Percentiles rank a stretch among this genome's conserved stretches.
Conservation (phyloP, 2,888 invertebrate genomes). For the Ochropacha duplaris region DNA sequence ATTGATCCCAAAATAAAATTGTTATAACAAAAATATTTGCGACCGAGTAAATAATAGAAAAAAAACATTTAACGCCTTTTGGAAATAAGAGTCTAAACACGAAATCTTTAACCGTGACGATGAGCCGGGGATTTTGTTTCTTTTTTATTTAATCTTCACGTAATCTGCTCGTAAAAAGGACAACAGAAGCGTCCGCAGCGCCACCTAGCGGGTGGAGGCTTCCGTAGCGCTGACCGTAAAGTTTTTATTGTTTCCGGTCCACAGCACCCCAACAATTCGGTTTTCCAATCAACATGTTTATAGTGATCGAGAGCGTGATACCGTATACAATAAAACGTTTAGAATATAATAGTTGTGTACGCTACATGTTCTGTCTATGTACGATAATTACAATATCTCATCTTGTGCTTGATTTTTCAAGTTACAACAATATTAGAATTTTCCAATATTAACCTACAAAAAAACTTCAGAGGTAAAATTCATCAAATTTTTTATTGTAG, state of each 20-base stretch:
- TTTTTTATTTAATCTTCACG: constrained; percentile 51
- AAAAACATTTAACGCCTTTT: constrained; percentile 15
- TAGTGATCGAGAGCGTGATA: constrained; percentile 54
- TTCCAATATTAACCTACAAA: too few species aligned
- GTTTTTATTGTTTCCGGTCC: constrained; percentile 75
- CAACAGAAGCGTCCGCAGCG: constrained; percentile 25
- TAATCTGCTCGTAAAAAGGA: constrained; percentile 50
- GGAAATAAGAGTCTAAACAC: constrained; percentile 23
- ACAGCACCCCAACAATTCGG: constrained; percentile 62
- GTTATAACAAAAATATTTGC: too few species aligned
- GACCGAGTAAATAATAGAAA: neutral
- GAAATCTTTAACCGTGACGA: constrained; percentile 30
- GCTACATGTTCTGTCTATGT: constrained; percentile 5
- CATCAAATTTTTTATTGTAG: too few species aligned
- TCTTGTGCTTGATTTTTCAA: too few species aligned
- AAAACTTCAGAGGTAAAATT: too few species aligned
- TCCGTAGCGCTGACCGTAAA: constrained; percentile 59
- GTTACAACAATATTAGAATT: too few species aligned
- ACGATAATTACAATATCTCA: too few species aligned
- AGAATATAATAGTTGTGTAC: constrained; percentile 19
- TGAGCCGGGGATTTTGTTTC: constrained; percentile 29
- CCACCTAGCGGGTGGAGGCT: constrained; percentile 30
- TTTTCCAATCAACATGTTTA: constrained; percentile 72
- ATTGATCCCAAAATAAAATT: too few species aligned
- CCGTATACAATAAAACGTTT: constrained; percentile 36